Evolutionary conservation across 2,888 invertebrate species (phyloP).

Genomic region (Phanerotoma sp.): DNA sequence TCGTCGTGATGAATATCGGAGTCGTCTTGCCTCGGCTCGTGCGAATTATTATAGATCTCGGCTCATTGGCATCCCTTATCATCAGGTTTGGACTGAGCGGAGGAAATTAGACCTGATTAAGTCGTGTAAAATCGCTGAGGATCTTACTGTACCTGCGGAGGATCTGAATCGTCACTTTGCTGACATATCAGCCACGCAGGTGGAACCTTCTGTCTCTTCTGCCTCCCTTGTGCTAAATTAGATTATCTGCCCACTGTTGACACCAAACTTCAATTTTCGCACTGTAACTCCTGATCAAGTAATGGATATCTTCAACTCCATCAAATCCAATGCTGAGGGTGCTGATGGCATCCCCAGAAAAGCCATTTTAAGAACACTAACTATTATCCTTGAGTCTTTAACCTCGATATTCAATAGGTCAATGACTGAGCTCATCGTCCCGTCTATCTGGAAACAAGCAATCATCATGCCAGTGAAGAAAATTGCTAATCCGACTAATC

Average conservation of each 20-base stretch:
- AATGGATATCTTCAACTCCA: no score
- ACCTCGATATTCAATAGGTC: no score
- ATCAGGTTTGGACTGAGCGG: not conserved
- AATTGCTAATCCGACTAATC: not conserved
- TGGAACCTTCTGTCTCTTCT: not conserved
- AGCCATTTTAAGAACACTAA: no score
- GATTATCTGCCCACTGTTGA: no score
- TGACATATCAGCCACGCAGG: not conserved
- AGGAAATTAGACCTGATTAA: not conserved
- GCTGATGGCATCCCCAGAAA: no score
- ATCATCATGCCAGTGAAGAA: not conserved
- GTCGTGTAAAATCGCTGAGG: not conserved
- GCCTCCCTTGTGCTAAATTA: no score
- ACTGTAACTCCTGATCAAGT: no score
- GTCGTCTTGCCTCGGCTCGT: not conserved
- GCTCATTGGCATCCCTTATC: not conserved
- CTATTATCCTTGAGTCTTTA: no score
- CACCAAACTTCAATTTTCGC: no score
- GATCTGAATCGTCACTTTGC: not conserved
- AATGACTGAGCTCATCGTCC: not conserved
- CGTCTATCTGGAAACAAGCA: not conserved
- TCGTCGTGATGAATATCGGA: not conserved
- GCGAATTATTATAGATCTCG: not conserved
- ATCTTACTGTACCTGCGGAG: not conserved
- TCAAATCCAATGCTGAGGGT: no score